Base-by-base conservation (phyloP, 2,888 invertebrate genomes). In the Halictus quadricinctus region DNA sequence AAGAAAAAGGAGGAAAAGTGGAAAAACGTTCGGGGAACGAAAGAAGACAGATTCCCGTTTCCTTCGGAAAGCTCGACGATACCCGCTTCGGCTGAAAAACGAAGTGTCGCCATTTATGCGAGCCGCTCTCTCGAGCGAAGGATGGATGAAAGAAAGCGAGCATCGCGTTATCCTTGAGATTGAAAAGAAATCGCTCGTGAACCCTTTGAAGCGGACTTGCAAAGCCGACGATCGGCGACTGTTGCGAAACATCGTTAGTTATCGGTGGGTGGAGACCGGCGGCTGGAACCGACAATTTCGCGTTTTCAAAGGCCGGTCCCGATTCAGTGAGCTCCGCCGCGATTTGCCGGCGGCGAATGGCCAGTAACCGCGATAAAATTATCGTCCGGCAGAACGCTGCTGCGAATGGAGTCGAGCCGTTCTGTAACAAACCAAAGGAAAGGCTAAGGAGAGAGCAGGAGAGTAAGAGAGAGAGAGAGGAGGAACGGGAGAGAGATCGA, bases 351-450 rank as follows among this genome's bases (percentile, higher is more conserved):
- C 73, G 82, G 87, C 87, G 84, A 80, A 78, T 84, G 81, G 87
- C 84, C 87, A 29, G 87, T 88, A 81, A 85, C 85, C 85, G 81
- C 84, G 87, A 87, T 86, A 87, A 87, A 86, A 86, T 87, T 87
- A 87, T 86, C 87, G 86, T 79, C 79, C 69, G 58, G 43, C 70
- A 74, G 25, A 74, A 70, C 64, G 54, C 76, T 75, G 72, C 46
- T 84, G 70, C 77, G 79, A 81, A 82, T 76, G 76, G 76, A 76
- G 80, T n/a, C 66, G 64, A 21, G n/a, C 21, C 36, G 75, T 58
- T n/a, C 81, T 29, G 50, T 64, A 54, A 48, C 81, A 36, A 29
- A 41, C 25, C 48, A 66, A 79, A 66, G 66, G 43, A 66, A 66
- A 48, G 70, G 12, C 43, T 50, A 66, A 48, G 72, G 15, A 50